A percentile compares a stretch with the other conserved stretches of the same genome.
Conservation (phyloP, 2,113 vertebrate species). For the Cyanoliseus patagonus region DNA sequence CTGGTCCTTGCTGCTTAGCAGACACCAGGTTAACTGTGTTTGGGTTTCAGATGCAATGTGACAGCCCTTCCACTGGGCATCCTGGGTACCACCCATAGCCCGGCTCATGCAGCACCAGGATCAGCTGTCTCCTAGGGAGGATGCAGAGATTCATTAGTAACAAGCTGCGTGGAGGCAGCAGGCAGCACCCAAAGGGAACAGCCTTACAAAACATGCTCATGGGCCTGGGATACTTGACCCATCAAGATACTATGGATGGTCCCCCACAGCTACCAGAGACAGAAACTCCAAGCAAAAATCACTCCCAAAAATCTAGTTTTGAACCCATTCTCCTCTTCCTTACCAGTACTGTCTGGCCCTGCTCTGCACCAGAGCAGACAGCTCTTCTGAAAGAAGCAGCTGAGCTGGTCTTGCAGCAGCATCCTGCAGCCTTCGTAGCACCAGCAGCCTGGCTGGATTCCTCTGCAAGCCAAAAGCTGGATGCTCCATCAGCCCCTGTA, state of each 20-base stretch:
- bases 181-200: neutral
- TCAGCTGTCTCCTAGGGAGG: neutral
- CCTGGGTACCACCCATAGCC: neutral
- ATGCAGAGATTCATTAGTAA: neutral
- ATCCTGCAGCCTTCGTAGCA: neutral
- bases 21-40: rapidly evolving
- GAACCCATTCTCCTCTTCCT: neutral
- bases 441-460: rapidly evolving
- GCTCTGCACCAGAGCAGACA: neutral
- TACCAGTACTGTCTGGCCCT: neutral
- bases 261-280: neutral
- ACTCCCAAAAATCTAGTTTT: neutral
- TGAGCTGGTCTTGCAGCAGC: neutral
- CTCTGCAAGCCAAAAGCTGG: neutral
- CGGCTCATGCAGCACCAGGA: rapidly evolving
- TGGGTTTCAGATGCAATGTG: neutral
- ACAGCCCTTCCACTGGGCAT: neutral
- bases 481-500: neutral
- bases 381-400: neutral
- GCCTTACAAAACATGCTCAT: neutral
- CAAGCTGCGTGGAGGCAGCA: neutral
- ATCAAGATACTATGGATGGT: neutral
- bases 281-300: neutral
- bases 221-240: neutral
- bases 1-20: neutral